These are phyloP conservation scores for Hucho hucho DNA, from an alignment of 2,113 vertebrate species.

Conservation along the genomic window DNA sequence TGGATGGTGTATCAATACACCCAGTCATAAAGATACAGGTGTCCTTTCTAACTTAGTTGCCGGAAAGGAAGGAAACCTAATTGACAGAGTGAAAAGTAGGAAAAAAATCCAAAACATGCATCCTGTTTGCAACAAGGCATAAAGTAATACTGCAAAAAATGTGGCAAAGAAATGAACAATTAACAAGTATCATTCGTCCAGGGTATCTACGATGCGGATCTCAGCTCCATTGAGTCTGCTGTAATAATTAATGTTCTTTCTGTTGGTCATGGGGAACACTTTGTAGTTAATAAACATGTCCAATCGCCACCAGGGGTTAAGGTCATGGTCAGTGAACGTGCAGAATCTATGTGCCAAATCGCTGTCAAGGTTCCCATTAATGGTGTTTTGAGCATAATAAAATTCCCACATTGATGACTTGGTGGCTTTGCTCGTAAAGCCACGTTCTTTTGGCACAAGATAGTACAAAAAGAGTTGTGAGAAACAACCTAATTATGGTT, in stretches of 20 bases:
- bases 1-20: too few relatives aligned
- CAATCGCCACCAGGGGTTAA: slow-evolving; percentile 27
- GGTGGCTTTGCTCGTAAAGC: slow-evolving; percentile 11
- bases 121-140: too few relatives aligned
- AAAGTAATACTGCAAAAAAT: too few relatives aligned
- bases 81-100: too few relatives aligned
- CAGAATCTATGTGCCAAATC: slow-evolving; percentile 15
- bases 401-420: not conserved
- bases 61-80: too few relatives aligned
- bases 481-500: too few relatives aligned
- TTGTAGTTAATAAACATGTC: slow-evolving; percentile 8
- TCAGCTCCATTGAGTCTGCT: slow-evolving; percentile 16
- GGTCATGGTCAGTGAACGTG: not conserved
- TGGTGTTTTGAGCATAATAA: slow-evolving; percentile 7
- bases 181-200: too few relatives aligned
- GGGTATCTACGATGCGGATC: slow-evolving; percentile 2
- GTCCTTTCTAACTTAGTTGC: too few relatives aligned
- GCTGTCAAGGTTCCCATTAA: slow-evolving; percentile 15
- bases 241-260: not conserved
- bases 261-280: slow-evolving; percentile 24
- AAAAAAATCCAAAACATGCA: too few relatives aligned
- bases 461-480: too few relatives aligned
- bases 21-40: too few relatives aligned
- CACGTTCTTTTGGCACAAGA: not conserved
- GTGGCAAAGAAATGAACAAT: too few relatives aligned